These are phyloP conservation scores for Ancistrus triradiatus DNA, from an alignment of 2,113 vertebrate species.

Conservation along the genomic window DNA sequence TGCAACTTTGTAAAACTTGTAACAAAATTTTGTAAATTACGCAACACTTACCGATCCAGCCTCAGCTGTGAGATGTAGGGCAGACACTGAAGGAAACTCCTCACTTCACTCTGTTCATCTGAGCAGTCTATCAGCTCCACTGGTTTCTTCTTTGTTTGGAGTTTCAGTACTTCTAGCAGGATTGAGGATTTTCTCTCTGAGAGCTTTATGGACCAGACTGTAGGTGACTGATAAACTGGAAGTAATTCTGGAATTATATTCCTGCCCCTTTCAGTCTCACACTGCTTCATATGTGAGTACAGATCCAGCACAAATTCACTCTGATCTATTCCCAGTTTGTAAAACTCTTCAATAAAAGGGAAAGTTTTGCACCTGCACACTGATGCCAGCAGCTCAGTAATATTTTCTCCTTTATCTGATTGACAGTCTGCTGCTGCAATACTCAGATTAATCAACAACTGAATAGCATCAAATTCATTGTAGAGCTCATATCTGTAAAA, in stretches of 20 bases:
- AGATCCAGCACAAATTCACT: conserved; percentile 33
- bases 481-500: background rate
- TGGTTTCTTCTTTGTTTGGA: conserved; percentile 23
- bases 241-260: conserved; percentile 30
- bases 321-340: background rate
- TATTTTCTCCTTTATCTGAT: conserved; percentile 17
- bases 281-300: conserved; percentile 29
- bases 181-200: background rate
- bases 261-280: conserved; percentile 19
- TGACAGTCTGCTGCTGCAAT: conserved; percentile 19
- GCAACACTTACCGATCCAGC: too few relatives aligned
- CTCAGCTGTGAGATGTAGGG: conserved; percentile 6
- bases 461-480: background rate
- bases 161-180: conserved; percentile 19
- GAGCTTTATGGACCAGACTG: conserved; percentile 7
- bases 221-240: conserved; percentile 35
- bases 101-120: conserved; percentile 16
- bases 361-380: conserved; percentile 42
- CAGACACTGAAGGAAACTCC: conserved; percentile 27
- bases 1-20: too few relatives aligned
- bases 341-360: background rate
- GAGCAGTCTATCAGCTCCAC: conserved; percentile 14
- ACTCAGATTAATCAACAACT: conserved; percentile 4
- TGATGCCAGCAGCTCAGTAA: conserved; percentile 30
- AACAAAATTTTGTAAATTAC: too few relatives aligned